Percentiles rank a stretch among this genome's conserved stretches.
Evolutionary conservation across 2,113 vertebrate species (phyloP).

Genomic region (Lasiurus borealis): DNA sequence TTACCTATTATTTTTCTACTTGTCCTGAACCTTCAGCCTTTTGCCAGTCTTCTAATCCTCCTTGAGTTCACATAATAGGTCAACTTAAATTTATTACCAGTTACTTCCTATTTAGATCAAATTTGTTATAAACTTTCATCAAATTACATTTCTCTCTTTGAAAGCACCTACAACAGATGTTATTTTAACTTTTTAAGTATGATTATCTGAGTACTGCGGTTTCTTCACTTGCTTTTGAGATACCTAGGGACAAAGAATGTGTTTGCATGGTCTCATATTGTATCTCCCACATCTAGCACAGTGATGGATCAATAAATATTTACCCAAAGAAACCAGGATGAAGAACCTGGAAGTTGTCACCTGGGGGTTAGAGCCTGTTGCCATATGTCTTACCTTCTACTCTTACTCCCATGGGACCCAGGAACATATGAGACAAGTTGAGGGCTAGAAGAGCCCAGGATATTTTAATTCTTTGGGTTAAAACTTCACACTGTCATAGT

Average conservation of each 20-base stretch:
- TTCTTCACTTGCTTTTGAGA: background rate
- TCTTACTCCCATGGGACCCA: background rate
- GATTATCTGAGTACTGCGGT: background rate
- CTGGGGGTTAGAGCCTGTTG: background rate
- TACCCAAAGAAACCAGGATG: background rate
- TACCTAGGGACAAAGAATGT: background rate
- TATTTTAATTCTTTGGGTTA: background rate
- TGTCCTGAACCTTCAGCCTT: background rate
- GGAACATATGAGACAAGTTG: background rate
- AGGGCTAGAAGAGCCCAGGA: background rate
- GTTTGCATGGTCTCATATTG: background rate
- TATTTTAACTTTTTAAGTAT: slow-evolving; percentile 11
- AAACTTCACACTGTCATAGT: slow-evolving; percentile 9
- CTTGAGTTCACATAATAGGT: background rate
- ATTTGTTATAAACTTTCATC: background rate
- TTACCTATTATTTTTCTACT: background rate
- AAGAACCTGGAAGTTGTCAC: background rate
- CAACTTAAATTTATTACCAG: background rate
- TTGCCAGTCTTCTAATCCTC: background rate
- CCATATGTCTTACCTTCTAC: background rate
- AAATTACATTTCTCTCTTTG: background rate
- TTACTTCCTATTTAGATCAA: slow-evolving; percentile 3
- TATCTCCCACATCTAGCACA: background rate
- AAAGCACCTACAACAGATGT: background rate
- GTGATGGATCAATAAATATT: background rate